Percentiles rank a stretch among this genome's conserved stretches.
Evolutionary conservation across 2,113 vertebrate genomes (phyloP).

Genomic region (Delphinus delphis): DNA sequence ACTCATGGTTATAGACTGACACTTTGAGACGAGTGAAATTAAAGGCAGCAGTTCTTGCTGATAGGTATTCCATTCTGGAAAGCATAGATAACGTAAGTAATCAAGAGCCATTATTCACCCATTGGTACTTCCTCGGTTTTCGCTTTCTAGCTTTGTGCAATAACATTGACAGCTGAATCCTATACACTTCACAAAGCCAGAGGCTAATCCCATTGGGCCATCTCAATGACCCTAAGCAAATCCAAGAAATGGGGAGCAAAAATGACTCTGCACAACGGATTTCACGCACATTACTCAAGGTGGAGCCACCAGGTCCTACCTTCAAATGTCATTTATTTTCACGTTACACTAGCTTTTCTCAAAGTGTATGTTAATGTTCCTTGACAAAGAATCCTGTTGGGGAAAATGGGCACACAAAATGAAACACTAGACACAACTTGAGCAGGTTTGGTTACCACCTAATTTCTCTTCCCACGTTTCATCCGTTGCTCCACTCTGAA

Average conservation of each 20-base stretch:
- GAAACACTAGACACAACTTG: neutral
- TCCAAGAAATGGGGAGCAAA: neutral
- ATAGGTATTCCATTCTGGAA: neutral
- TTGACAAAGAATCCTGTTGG: neutral
- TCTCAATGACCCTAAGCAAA: neutral
- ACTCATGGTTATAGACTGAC: neutral
- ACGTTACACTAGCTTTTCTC: neutral
- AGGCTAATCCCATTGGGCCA: neutral
- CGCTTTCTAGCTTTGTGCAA: neutral
- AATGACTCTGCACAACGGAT: too few relatives aligned
- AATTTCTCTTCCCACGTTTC: neutral
- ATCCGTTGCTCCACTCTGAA: neutral
- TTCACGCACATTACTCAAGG: neutral
- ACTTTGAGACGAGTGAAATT: neutral
- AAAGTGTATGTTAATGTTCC: neutral
- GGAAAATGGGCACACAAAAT: neutral
- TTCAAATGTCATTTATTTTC: neutral
- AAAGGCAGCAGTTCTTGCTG: neutral
- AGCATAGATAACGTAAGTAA: neutral
- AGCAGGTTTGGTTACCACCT: neutral
- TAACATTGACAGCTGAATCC: neutral
- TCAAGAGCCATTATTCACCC: neutral
- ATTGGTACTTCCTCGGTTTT: neutral
- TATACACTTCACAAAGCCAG: neutral
- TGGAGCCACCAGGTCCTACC: neutral